Base-by-base conservation (phyloP, 2,888 invertebrate genomes). In the Nemapogon koenigi region DNA sequence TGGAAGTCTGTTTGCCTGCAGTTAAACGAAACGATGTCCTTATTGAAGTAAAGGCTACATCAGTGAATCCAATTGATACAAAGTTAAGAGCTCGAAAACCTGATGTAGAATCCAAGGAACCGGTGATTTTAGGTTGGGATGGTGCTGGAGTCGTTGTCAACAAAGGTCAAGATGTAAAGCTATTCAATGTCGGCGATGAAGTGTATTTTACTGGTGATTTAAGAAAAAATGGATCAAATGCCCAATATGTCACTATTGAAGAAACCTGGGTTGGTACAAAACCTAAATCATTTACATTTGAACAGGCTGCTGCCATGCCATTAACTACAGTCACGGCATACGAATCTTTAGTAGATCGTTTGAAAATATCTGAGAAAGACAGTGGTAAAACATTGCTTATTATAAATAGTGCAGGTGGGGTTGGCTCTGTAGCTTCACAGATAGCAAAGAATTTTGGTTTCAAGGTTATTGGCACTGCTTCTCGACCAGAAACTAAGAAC, bases 291-390 rank as follows among this genome's bases (percentile, higher is more conserved):
- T 50, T 72, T 14, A 53, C 65, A 1, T 76, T 69, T 43, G 72
- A 71, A 48, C 53, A 76, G 55, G 71, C 75, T 8, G 76, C 73
- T 16, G 72, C 76, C 0, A 66, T 76, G 63, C 76, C 75, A 8
- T 47, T 73, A 10, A 66, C 66, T 2, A 41, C 67, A 7, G 56
- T 67, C 2, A 72, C 75, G 3, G 72, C 75, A 10, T 67, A 58
- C 41, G 75, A 73, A 45, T 52, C 65, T 14, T 44, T 76, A 13
- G 62, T 53, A 45, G 75, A 76, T 36, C 58, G 73, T 2, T 43
- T 76, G 27, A 39, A 55, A 14, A 26, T 76, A n/a, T 56, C 70
- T 10, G 62, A 63, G 14, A 68, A 67, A 40, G 72, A 73, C 46
- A 61, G 53, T 44, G 70, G 66, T 2, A 75, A 67, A 44, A 51